A percentile compares a stretch with the other conserved stretches of the same genome.
Conservation (phyloP, 2,888 invertebrate species). For the Penaeus monodon region DNA sequence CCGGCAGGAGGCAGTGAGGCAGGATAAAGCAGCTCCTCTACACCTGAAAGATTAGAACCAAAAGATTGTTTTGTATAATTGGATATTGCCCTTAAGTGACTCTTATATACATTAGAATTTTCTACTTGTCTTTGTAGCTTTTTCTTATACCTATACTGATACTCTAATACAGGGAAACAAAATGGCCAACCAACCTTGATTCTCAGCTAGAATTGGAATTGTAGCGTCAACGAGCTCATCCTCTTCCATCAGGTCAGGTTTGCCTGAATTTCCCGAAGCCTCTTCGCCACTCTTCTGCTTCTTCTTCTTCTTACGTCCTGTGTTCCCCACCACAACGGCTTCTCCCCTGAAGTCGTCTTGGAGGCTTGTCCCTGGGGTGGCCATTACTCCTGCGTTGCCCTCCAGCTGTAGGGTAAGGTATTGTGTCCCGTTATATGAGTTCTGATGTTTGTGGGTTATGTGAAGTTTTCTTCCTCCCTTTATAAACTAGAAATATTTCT, state of each 20-base stretch:
- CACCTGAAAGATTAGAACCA: slow-evolving; percentile 26
- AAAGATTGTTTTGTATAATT: background rate
- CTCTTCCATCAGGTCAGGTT: slow-evolving; percentile 29
- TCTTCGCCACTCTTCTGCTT: slow-evolving; percentile 39
- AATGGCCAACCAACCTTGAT: slow-evolving; percentile 23
- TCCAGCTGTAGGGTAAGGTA: slow-evolving; percentile 1
- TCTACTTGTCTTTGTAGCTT: no score
- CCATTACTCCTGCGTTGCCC: background rate
- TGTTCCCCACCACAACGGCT: background rate
- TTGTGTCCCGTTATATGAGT: background rate
- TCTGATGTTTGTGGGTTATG: no score
- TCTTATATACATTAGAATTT: no score
- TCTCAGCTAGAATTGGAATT: slow-evolving; percentile 33
- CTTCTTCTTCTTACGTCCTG: slow-evolving; percentile 43
- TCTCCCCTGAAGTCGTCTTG: slow-evolving; percentile 23
- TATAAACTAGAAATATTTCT: no score
- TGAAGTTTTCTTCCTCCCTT: no score
- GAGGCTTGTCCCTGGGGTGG: slow-evolving; percentile 20
- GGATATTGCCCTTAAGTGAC: no score
- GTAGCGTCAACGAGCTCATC: slow-evolving; percentile 34
- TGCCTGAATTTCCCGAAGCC: background rate
- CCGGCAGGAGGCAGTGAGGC: slow-evolving; percentile 32
- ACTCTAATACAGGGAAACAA: no score
- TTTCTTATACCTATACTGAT: no score
- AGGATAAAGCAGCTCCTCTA: slow-evolving; percentile 39